phyloP scores from a whole-genome alignment of 2,797 vertebrate species.

The Vultur gryphus region DNA sequence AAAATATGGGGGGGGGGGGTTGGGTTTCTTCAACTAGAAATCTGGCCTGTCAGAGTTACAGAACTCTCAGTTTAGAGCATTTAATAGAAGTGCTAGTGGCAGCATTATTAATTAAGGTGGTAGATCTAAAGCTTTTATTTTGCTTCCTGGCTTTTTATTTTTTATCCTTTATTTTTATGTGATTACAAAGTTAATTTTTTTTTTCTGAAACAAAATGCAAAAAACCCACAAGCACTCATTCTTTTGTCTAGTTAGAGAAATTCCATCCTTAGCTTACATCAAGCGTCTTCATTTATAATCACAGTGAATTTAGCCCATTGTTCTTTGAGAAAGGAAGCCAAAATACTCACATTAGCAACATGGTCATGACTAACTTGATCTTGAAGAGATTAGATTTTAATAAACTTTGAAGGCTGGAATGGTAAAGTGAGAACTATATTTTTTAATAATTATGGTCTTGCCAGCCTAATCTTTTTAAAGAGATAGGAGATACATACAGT shows the following conservation, averaged over 20 bases:
- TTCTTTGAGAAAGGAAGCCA: slow-evolving; percentile 1
- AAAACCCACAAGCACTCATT: not conserved
- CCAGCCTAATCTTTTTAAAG: not conserved
- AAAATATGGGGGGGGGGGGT: not conserved
- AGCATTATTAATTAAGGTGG: not conserved
- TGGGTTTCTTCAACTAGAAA: not conserved
- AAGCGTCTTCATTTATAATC: not conserved
- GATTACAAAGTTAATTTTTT: not conserved
- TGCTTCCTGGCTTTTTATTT: not conserved
- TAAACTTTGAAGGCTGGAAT: not conserved
- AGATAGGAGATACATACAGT: not conserved
- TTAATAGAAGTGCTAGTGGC: not conserved
- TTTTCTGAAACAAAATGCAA: not conserved
- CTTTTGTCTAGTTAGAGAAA: not conserved
- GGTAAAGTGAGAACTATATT: not conserved
- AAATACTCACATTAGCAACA: not conserved
- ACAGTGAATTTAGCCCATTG: not conserved
- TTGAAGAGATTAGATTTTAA: not conserved
- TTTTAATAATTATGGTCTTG: not conserved
- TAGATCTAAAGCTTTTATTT: not conserved
- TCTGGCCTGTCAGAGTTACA: not conserved
- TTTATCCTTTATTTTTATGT: not conserved
- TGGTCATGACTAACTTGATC: not conserved
- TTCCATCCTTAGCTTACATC: not conserved
- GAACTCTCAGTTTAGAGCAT: not conserved